Evolutionary conservation across 1,140 invertebrate genomes (phyloP).

Genomic region (Ceratosolen solmsi): DNA sequence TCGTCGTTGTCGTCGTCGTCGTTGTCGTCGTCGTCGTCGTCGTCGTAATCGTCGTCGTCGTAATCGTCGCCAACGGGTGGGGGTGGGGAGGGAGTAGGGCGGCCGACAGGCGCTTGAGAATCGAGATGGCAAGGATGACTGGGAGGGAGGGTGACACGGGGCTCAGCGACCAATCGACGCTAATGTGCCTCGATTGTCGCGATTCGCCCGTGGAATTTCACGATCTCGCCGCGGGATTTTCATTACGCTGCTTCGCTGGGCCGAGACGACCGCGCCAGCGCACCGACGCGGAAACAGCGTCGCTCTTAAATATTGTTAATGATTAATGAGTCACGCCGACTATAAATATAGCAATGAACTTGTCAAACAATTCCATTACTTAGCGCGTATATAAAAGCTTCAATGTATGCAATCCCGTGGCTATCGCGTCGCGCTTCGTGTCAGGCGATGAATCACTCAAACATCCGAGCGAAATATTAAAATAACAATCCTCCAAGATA

Average conservation of each 20-base stretch:
- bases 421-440: background rate
- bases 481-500: too few species aligned
- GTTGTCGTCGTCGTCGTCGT: conserved; percentile 9
- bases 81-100: too few species aligned
- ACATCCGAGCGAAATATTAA: background rate
- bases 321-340: background rate
- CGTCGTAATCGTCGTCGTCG: background rate
- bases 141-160: conserved; percentile 16
- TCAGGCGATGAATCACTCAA: background rate
- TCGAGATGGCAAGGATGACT: too few species aligned
- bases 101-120: too few species aligned
- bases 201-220: background rate
- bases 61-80: too few species aligned
- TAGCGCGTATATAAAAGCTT: background rate
- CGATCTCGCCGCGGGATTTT: background rate
- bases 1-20: background rate
- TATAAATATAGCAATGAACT: conserved; percentile 21
- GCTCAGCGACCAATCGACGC: conserved; percentile 44
- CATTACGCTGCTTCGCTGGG: background rate
- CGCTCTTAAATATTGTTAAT: conserved; percentile 20
- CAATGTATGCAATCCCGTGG: background rate
- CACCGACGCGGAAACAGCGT: background rate
- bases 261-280: background rate
- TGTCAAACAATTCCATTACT: conserved; percentile 3
- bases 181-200: conserved; percentile 45